Evolutionary conservation across 2,888 invertebrate genomes (phyloP).

Genomic region (Lacanobia wlatinum): DNA sequence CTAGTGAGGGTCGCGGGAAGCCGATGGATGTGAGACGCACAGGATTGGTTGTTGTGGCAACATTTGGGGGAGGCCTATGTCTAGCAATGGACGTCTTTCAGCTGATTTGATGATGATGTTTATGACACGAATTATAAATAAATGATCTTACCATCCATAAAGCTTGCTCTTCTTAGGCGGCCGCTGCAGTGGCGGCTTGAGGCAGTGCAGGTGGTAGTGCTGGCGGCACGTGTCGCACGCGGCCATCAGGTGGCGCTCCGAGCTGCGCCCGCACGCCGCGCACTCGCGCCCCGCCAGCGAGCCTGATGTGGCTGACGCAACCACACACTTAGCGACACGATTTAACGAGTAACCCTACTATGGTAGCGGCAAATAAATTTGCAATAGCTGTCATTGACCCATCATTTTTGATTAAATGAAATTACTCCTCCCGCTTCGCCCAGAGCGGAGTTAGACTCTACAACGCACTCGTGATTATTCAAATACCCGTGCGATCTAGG

Average conservation of each 20-base stretch:
- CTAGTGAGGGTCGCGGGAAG: too few relatives aligned
- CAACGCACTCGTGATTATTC: too few relatives aligned
- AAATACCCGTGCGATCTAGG: too few relatives aligned
- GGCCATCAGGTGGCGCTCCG: slow-evolving; percentile 98
- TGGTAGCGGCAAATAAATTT: background rate
- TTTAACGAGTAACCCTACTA: background rate
- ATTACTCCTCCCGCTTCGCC: too few relatives aligned
- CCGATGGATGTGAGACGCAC: too few relatives aligned
- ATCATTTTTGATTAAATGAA: too few relatives aligned
- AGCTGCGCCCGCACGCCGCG: slow-evolving; percentile 96
- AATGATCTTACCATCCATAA: slow-evolving; percentile 94
- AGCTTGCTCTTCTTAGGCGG: slow-evolving; percentile 99
- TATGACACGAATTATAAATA: too few relatives aligned
- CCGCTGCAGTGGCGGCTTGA: slow-evolving; percentile 97
- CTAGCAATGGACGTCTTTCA: too few relatives aligned
- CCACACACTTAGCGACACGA: slow-evolving; percentile 40
- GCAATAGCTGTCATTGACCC: background rate
- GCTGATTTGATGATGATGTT: too few relatives aligned
- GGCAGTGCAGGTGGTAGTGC: slow-evolving; percentile 98
- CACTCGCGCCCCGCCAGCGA: slow-evolving; percentile 92
- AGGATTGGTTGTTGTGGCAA: too few relatives aligned
- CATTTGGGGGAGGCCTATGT: too few relatives aligned
- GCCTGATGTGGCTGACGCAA: slow-evolving; percentile 67
- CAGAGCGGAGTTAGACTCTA: too few relatives aligned
- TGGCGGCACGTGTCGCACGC: slow-evolving; percentile 98